Conservation (phyloP, 1,140 invertebrate species). For the Lamellibrachia luymesi region DNA sequence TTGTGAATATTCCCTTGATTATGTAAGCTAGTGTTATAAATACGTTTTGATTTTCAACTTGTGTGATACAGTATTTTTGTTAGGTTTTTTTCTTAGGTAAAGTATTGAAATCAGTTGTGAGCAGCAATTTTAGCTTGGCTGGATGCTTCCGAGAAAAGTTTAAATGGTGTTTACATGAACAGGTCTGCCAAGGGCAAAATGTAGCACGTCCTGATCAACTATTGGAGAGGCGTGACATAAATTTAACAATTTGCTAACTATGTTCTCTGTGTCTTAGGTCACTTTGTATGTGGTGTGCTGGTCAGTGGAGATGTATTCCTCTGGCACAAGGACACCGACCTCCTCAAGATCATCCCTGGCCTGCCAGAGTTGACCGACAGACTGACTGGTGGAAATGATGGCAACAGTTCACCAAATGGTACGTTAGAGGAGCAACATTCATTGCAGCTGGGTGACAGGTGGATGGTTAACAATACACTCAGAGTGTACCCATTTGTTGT, state of each 20-base stretch:
- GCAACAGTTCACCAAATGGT: background rate
- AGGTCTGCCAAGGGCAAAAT: too few species aligned
- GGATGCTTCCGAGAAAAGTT: too few species aligned
- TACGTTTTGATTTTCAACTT: background rate
- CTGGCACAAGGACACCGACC: slow-evolving; percentile 54
- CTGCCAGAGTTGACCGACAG: slow-evolving; percentile 25
- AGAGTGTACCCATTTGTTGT: background rate
- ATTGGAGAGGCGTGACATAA: slow-evolving; percentile 26
- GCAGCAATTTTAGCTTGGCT: too few species aligned
- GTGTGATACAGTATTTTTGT: background rate
- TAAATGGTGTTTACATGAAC: too few species aligned
- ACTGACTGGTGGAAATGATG: background rate
- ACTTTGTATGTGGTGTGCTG: slow-evolving; percentile 45
- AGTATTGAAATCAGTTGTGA: too few species aligned
- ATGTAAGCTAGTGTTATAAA: too few species aligned
- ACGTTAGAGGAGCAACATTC: background rate
- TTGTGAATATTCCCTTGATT: too few species aligned
- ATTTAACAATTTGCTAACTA: background rate
- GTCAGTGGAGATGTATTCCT: slow-evolving; percentile 49
- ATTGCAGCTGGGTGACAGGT: background rate
- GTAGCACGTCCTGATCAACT: background rate
- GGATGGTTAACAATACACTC: background rate
- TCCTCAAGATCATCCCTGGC: slow-evolving; percentile 46
- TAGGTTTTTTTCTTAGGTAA: background rate
- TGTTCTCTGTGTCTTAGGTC: slow-evolving; percentile 34